phyloP scores from a whole-genome alignment of 2,797 vertebrate genomes.

The Hoplostethus mediterraneus region DNA sequence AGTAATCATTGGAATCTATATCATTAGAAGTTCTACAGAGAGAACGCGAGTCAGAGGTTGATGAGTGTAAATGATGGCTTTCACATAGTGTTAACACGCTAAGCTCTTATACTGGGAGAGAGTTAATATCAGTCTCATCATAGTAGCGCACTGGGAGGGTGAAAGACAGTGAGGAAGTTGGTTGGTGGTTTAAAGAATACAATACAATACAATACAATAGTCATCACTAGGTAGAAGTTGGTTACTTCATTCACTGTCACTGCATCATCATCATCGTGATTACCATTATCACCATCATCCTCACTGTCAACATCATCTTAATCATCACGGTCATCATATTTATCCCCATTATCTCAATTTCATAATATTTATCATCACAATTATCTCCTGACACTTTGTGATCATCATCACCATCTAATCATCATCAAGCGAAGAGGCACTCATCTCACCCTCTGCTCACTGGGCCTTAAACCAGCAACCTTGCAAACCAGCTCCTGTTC shows the following conservation, averaged over 20 bases:
- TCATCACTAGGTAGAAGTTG: background rate
- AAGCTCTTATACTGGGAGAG: background rate
- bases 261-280: background rate
- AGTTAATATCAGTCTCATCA: background rate
- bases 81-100: background rate
- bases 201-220: background rate
- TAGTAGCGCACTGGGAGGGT: background rate
- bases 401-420: too few relatives aligned
- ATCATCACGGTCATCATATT: background rate
- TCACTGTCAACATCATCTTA: background rate
- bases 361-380: background rate
- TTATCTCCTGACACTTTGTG: background rate
- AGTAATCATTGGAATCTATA: constrained; percentile 62
- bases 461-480: too few relatives aligned
- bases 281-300: background rate
- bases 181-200: background rate
- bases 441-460: too few relatives aligned
- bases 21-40: constrained; percentile 42
- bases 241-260: background rate
- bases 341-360: background rate
- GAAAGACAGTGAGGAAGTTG: background rate
- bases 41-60: constrained; percentile 38
- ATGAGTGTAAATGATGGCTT: background rate
- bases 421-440: too few relatives aligned
- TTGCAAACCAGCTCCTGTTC: too few relatives aligned